Percentiles rank a stretch among this genome's conserved stretches.
Conservation (phyloP, 1,140 invertebrate genomes). For the Meloidogyne chitwoodi region DNA sequence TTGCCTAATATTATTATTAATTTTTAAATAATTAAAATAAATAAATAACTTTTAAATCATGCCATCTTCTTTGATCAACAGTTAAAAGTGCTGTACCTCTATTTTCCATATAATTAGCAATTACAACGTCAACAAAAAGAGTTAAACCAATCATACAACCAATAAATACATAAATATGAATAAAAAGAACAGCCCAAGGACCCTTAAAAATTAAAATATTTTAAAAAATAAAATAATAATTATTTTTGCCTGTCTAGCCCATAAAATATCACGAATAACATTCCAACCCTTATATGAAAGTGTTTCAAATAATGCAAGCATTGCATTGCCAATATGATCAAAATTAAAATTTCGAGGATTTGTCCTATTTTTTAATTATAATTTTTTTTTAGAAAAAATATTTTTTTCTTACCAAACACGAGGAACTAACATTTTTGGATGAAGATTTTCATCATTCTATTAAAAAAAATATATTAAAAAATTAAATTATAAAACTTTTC, state of each 20-base stretch:
- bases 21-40: constrained; percentile 65
- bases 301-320: constrained; percentile 96
- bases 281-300: constrained; percentile 98
- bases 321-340: constrained; percentile 96
- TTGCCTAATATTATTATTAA: neutral
- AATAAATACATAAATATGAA: constrained; percentile 97
- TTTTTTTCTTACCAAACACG: constrained; percentile 77
- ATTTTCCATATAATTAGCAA: constrained; percentile 99
- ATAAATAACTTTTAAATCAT: constrained; percentile 96
- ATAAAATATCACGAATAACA: constrained; percentile 93
- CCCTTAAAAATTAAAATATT: constrained; percentile 1
- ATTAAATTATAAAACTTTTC: constrained; percentile 62
- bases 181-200: constrained; percentile 75
- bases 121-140: constrained; percentile 90
- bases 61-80: constrained; percentile 97
- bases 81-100: constrained; percentile 98
- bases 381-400: neutral
- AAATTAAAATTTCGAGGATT: constrained; percentile 66
- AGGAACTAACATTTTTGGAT: constrained; percentile 90
- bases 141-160: constrained; percentile 99
- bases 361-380: constrained; percentile 32
- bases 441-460: constrained; percentile 69
- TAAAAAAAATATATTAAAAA: neutral
- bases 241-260: constrained; percentile 85
- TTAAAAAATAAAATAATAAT: constrained; percentile 61